A percentile compares a stretch with the other conserved stretches of the same genome.
These are phyloP conservation scores for Petromus typicus DNA, from an alignment of 2,113 vertebrate genomes.

Conservation along the genomic window DNA sequence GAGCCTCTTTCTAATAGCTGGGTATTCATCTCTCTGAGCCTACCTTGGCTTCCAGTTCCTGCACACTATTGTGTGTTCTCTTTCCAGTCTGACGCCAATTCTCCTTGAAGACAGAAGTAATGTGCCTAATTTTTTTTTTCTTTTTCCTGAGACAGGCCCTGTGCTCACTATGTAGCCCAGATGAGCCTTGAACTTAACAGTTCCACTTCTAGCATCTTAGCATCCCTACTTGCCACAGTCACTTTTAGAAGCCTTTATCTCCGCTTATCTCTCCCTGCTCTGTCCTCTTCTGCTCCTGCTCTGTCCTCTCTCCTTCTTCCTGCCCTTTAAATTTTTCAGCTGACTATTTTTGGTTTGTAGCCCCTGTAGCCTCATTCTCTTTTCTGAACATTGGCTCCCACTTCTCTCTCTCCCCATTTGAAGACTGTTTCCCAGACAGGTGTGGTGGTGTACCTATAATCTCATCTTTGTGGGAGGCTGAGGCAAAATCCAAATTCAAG, in stretches of 20 bases:
- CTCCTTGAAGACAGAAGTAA: slow-evolving; percentile 14
- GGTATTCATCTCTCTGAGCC: not conserved
- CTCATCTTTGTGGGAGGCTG: not conserved
- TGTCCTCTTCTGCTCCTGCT: not conserved
- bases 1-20: not conserved
- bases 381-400: not conserved
- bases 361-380: not conserved
- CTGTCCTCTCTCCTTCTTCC: not conserved
- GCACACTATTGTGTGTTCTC: not conserved
- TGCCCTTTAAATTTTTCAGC: not conserved
- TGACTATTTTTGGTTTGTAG: not conserved
- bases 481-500: no score
- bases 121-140: no score
- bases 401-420: not conserved
- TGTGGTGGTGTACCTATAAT: not conserved
- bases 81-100: not conserved
- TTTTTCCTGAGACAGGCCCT: no score
- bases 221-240: accelerated
- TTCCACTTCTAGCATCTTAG: not conserved
- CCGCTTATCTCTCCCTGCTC: not conserved
- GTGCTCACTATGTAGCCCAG: no score
- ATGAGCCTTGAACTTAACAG: not conserved
- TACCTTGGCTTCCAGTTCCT: slow-evolving; percentile 19
- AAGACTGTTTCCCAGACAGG: not conserved
- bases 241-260: not conserved